phyloP scores from a whole-genome alignment of 2,888 invertebrate genomes.

The Ichneumoninae sp. region DNA sequence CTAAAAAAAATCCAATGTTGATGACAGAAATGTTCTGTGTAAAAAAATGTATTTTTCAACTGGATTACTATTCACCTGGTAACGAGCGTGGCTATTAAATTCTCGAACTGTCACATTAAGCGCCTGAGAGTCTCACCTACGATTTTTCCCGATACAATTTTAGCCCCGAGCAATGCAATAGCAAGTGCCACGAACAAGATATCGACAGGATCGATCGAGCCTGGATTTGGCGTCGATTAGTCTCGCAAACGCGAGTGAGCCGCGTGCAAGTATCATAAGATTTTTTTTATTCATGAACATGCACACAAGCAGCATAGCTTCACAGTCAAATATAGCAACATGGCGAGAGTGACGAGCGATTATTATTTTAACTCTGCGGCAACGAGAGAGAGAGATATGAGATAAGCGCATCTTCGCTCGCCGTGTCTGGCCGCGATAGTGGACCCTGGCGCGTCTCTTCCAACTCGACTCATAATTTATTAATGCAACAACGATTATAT shows the following conservation, averaged over 20 bases:
- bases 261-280: slow-evolving; percentile 28
- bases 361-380: slow-evolving; percentile 77
- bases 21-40: neutral
- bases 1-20: neutral
- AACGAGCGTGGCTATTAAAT: slow-evolving; percentile 35
- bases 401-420: slow-evolving; percentile 80
- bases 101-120: slow-evolving; percentile 3
- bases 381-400: slow-evolving; percentile 68
- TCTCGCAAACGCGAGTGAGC: slow-evolving; percentile 69
- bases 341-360: slow-evolving; percentile 71
- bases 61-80: neutral
- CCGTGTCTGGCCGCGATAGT: slow-evolving; percentile 82
- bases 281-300: slow-evolving; percentile 70
- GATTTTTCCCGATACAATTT: neutral
- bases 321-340: slow-evolving; percentile 1
- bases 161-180: slow-evolving; percentile 9
- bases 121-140: slow-evolving; percentile 11
- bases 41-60: neutral
- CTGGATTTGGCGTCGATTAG: slow-evolving; percentile 78
- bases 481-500: slow-evolving; percentile 70
- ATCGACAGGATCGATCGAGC: slow-evolving; percentile 41
- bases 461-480: slow-evolving; percentile 79
- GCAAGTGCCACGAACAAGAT: slow-evolving; percentile 6
- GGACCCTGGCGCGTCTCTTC: slow-evolving; percentile 75
- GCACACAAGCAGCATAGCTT: slow-evolving; percentile 39